phyloP scores from a whole-genome alignment of 2,113 vertebrate species.

The Vireo altiloquus region DNA sequence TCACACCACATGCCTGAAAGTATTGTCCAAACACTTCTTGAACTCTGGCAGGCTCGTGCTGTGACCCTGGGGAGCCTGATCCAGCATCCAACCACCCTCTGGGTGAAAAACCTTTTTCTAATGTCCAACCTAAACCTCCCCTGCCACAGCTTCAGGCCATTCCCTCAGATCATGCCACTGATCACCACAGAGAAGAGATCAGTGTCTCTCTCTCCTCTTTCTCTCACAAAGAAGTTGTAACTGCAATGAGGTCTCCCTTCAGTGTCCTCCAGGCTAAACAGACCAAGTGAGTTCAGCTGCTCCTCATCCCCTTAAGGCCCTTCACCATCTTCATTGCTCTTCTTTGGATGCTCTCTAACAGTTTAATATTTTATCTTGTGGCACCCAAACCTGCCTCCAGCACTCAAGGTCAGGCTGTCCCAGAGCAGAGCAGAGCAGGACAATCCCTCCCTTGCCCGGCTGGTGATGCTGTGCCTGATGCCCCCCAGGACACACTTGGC shows the following conservation, averaged over 20 bases:
- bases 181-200: background rate
- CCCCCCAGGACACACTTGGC: rapidly evolving
- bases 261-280: background rate
- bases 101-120: background rate
- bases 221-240: background rate
- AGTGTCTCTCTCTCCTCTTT: background rate
- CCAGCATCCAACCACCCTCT: background rate
- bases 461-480: background rate
- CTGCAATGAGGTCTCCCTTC: background rate
- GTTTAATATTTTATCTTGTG: background rate
- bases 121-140: background rate
- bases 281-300: background rate
- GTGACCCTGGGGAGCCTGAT: background rate
- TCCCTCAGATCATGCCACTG: rapidly evolving
- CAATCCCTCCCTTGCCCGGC: rapidly evolving
- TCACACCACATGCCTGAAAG: background rate
- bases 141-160: background rate
- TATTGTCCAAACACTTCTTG: background rate
- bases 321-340: background rate
- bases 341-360: rapidly evolving
- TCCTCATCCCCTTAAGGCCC: background rate
- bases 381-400: background rate
- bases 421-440: background rate
- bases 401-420: rapidly evolving
- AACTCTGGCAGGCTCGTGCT: background rate